phyloP scores from a whole-genome alignment of 1,140 invertebrate species.

The Zaprionus davidi region DNA sequence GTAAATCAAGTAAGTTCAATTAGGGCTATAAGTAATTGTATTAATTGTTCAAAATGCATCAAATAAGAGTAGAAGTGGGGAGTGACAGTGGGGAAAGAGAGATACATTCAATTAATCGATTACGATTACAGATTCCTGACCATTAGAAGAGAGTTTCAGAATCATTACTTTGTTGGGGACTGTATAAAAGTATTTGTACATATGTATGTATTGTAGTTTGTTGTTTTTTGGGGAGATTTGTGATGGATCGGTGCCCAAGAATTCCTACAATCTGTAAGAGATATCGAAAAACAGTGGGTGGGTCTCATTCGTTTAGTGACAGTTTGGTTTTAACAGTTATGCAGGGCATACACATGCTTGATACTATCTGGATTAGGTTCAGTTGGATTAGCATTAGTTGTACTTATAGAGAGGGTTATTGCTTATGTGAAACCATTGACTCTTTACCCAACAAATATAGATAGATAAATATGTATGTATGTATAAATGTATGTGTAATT shows the following conservation, averaged over 20 bases:
- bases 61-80: constrained; percentile 9
- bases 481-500: constrained; percentile 12
- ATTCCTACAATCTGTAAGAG: constrained; percentile 30
- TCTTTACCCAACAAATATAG: constrained; percentile 30
- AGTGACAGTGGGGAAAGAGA: constrained; percentile 1
- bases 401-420: constrained; percentile 19
- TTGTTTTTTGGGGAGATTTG: not conserved
- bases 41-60: constrained; percentile 47
- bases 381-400: constrained; percentile 43
- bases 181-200: constrained; percentile 16
- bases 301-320: constrained; percentile 56
- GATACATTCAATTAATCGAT: constrained; percentile 53
- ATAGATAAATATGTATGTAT: constrained; percentile 18
- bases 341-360: constrained; percentile 67
- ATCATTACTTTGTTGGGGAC: not conserved
- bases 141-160: constrained; percentile 15
- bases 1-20: constrained; percentile 19
- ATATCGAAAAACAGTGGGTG: constrained; percentile 14
- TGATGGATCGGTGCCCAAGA: constrained; percentile 11
- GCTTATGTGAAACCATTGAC: constrained; percentile 16
- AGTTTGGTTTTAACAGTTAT: constrained; percentile 52
- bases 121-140: constrained; percentile 21
- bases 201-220: constrained; percentile 16
- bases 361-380: constrained; percentile 52
- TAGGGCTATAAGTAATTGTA: constrained; percentile 41